Base-by-base conservation (phyloP, 2,797 vertebrate species). In the Cirrhinus mrigala region DNA sequence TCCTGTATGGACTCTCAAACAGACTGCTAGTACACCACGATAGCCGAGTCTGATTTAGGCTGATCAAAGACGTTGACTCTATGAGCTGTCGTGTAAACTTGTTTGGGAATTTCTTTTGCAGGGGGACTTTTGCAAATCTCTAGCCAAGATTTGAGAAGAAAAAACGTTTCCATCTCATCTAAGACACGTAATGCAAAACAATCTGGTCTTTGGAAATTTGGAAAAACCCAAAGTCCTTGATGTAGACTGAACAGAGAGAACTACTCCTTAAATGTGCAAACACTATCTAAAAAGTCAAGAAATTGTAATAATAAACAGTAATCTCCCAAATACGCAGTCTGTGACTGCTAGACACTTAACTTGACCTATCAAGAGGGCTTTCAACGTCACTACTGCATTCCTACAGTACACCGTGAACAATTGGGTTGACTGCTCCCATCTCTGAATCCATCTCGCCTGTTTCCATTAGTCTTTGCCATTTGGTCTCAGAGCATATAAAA, bases 341-440 rank as follows among this genome's bases (percentile, higher is more conserved):
- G 1, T 78, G 54, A 60, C 75, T 60, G 33, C 54, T 60, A 44
- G n/a, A 77, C 52, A 44, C 20, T 78, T 60, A 6, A 44, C 33
- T 77, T 77, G 52, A 58, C 52, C 12, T 7, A 9, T 40, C 14
- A 60, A 24, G 7, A 58, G 52, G 29, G 33, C 20, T 40, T 77
- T 56, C 84, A 85, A 78, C 44, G 33, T 60, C 79, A 56, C 73
- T 73, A 87, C 75, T 86, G 33, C 66, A 62, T 80, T 85, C 50
- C 76, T 87, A 69, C 64, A 16, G 20, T 37, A 79, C 58, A 79
- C 73, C 50, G 37, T 79, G 52, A 74, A 79, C 75, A 82, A 70
- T 52, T 40, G 46, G 20, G 69, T 33, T 46, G 22, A 62, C 64
- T 66, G 15, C 80, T 78, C 60, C 66, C 27, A 74, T 60, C 15